These are phyloP conservation scores for Agrotis clavis DNA, from an alignment of 2,888 invertebrate species.

Conservation along the genomic window DNA sequence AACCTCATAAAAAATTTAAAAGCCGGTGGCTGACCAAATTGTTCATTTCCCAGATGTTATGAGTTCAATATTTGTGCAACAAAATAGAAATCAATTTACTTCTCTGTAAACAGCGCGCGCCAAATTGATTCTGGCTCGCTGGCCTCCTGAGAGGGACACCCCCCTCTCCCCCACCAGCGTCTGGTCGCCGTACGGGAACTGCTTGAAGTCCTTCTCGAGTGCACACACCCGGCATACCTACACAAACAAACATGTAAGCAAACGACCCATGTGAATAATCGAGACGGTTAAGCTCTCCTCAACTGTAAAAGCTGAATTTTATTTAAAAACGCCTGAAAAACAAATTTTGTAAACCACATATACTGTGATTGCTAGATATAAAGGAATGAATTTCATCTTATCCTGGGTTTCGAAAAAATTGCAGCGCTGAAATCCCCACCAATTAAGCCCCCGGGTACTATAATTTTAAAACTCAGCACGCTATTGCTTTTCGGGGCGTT, in stretches of 20 bases:
- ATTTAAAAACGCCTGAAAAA: background rate
- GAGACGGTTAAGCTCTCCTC: conserved; percentile 1
- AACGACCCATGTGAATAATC: background rate
- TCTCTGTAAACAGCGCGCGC: conserved; percentile 90
- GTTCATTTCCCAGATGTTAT: conserved; percentile 54
- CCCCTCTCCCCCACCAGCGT: conserved; percentile 94
- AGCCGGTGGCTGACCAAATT: conserved; percentile 10
- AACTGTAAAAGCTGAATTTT: background rate
- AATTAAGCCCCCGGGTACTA: conserved; percentile 26
- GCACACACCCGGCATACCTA: conserved; percentile 89
- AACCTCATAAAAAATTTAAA: background rate
- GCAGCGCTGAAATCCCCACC: background rate
- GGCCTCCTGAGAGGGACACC: conserved; percentile 93
- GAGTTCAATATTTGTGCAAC: conserved; percentile 65
- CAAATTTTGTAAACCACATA: background rate
- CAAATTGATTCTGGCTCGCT: conserved; percentile 93
- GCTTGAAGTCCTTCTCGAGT: conserved; percentile 89
- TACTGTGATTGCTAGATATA: background rate
- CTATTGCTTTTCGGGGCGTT: conserved; percentile 39
- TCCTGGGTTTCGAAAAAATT: background rate
- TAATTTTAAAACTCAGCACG: conserved; percentile 32
- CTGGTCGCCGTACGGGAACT: conserved; percentile 93
- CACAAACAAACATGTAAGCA: conserved; percentile 34
- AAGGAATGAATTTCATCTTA: background rate
- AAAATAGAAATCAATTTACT: conserved; percentile 77